These are phyloP conservation scores for Anguilla marmorata DNA, from an alignment of 2,797 vertebrate species.

Conservation along the genomic window DNA sequence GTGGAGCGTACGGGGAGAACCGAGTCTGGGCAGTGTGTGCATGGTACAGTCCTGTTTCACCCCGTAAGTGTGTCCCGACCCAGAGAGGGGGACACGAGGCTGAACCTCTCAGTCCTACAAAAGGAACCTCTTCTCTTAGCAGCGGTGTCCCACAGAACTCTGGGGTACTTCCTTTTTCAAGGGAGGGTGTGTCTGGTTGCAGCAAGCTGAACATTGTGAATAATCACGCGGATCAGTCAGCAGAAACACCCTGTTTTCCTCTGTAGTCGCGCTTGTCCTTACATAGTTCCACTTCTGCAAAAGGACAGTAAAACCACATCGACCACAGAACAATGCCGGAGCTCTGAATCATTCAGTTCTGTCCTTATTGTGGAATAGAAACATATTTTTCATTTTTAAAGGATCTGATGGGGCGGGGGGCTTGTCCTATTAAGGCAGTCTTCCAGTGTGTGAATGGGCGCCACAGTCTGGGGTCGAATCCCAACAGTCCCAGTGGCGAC, in stretches of 20 bases:
- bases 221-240: background rate
- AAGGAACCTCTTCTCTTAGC: background rate
- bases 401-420: too few relatives aligned
- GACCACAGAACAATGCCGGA: background rate
- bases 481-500: too few relatives aligned
- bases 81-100: background rate
- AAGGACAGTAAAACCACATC: background rate
- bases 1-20: background rate
- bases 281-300: background rate
- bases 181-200: background rate
- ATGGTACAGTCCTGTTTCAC: background rate
- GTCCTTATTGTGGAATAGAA: too few relatives aligned
- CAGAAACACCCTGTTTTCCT: background rate
- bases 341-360: background rate
- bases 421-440: too few relatives aligned
- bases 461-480: too few relatives aligned
- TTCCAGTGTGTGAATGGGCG: too few relatives aligned
- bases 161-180: background rate
- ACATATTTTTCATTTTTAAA: too few relatives aligned
- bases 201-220: background rate
- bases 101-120: background rate
- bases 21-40: background rate
- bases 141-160: background rate
- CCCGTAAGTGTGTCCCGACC: background rate
- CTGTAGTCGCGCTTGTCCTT: background rate